Evolutionary conservation across 2,113 vertebrate genomes (phyloP), one percentile per base, ranked within the genome.

Genomic region (Orthonyx spaldingii): DNA sequence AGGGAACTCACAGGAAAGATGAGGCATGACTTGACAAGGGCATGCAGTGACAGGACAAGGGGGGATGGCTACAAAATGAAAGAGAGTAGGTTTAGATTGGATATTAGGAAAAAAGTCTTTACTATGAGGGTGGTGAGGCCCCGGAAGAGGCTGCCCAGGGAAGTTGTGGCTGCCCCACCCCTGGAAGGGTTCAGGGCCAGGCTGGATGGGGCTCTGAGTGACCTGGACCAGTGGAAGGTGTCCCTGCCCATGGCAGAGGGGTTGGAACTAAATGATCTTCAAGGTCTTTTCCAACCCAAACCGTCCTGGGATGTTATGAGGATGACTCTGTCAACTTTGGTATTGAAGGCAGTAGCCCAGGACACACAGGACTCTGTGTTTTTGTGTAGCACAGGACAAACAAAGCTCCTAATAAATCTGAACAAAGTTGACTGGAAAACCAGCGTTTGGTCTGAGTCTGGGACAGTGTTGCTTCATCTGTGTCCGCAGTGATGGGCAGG

Each of bases 191-290:
- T 33, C 3, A 1, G 52, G 50, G 26, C 26, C 39, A 11, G 35
- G 18, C 8, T 65, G 52, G 52, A n/a, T 11, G 23, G 23, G 9
- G 46, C 28, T 66, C 17, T 24, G 28, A 39, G 52, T 4, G 7
- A 30, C 19, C 33, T 46, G 69, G 23, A 1, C 3, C 14, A 7
- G 77, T 46, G 39, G 28, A 52, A 82, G 4, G 28, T 66, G n/a
- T 60, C 37, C 23, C 39, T 10, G 3, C 13, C 2, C 20, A 5
- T 4, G 13, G 18, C 37, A 50, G 32, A 11, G 27, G 7, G 1
- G 1, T 16, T 74, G 52, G n/a, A 46, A 39, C 37, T 46, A 13
- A 57, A 39, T 33, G 37, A 10, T 17, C 16, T 52, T 42, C 26
- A 26, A 50, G 52, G 32, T 59, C 13, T 42, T 6, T 66, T 76